Evolutionary conservation across 1,140 invertebrate genomes (phyloP).

Genomic region (Hirudo medicinalis): DNA sequence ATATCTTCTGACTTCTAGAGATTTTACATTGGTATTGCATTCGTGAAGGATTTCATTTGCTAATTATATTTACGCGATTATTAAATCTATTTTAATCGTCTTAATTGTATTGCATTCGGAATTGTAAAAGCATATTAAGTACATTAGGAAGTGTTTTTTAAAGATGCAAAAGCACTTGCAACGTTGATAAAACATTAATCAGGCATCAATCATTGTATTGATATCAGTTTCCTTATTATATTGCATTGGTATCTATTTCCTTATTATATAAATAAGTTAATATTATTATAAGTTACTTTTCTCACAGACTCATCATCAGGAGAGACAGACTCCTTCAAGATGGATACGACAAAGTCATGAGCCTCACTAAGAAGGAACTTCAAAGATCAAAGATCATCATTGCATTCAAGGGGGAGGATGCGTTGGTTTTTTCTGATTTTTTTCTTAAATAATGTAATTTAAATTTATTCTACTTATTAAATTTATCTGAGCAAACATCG

Average conservation of each 20-base stretch:
- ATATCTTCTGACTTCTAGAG: too few species aligned
- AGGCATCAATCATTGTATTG: too few species aligned
- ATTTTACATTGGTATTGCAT: too few species aligned
- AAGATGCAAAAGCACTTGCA: too few species aligned
- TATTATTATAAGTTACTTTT: not conserved
- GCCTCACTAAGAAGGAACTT: conserved; percentile 81
- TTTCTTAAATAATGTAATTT: too few species aligned
- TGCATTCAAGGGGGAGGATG: conserved; percentile 88
- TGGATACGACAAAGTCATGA: conserved; percentile 90
- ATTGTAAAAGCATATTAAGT: not conserved
- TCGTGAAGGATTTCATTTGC: too few species aligned
- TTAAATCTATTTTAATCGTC: too few species aligned
- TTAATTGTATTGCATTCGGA: too few species aligned
- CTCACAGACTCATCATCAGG: conserved; percentile 68
- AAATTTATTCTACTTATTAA: too few species aligned
- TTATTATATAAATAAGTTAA: not conserved
- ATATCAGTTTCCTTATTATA: not conserved
- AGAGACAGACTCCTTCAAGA: conserved; percentile 85
- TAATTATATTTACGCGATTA: too few species aligned
- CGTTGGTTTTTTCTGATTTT: conserved; percentile 38
- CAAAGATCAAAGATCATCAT: conserved; percentile 88
- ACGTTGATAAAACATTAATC: not conserved
- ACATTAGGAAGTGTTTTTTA: not conserved
- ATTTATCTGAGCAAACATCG: not conserved
- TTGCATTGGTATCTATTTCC: too few species aligned